Evolutionary conservation across 1,140 invertebrate genomes (phyloP).

Genomic region (Brachionus rubens): DNA sequence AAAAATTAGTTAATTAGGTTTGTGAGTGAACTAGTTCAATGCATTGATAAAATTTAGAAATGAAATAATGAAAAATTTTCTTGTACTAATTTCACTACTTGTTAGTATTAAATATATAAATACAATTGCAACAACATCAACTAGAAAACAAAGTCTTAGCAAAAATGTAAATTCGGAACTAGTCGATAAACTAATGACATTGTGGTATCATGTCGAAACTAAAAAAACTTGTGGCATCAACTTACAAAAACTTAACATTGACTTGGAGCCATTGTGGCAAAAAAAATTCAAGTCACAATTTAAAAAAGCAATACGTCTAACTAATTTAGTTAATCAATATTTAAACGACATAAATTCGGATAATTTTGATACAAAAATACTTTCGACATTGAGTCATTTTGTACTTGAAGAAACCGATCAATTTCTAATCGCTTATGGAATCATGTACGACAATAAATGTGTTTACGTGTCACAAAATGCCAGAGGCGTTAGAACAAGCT

Average conservation of each 20-base stretch:
- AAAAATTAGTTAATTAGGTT: too few relatives aligned
- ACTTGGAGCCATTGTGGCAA: neutral
- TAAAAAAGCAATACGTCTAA: neutral
- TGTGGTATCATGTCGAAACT: conserved; percentile 18
- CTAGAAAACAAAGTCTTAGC: too few relatives aligned
- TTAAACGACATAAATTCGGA: neutral
- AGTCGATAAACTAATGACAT: conserved; percentile 9
- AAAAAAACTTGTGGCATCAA: conserved; percentile 17
- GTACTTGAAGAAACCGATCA: neutral
- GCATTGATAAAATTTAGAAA: too few relatives aligned
- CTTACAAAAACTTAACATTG: conserved; percentile 29
- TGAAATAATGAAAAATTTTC: conserved; percentile 33
- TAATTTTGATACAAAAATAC: neutral
- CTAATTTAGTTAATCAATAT: conserved; percentile 25
- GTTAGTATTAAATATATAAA: neutral
- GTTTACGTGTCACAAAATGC: neutral
- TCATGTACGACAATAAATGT: neutral
- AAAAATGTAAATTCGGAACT: neutral
- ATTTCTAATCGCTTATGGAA: neutral
- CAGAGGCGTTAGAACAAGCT: neutral
- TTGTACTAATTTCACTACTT: neutral
- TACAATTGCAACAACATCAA: too few relatives aligned
- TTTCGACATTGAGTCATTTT: conserved; percentile 5
- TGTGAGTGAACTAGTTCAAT: too few relatives aligned
- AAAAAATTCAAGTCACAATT: conserved; percentile 3